Evolutionary conservation across 2,797 vertebrate species (phyloP).

Genomic region (Danionella dracula): DNA sequence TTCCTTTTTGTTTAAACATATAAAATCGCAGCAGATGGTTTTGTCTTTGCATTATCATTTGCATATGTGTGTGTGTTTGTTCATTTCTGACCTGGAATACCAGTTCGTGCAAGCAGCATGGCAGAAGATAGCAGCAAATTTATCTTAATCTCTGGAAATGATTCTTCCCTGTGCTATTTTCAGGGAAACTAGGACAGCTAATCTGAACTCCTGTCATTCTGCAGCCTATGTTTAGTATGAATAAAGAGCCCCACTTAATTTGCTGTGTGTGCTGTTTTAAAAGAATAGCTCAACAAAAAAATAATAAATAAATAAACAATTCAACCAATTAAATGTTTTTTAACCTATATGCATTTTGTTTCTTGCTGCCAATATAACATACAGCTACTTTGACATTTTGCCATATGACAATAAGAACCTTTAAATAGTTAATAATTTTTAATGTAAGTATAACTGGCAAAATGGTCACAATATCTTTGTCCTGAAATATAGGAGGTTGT

Average conservation of each 20-base stretch:
- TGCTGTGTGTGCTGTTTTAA: slow-evolving; percentile 17
- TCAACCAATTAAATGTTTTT: too few species aligned
- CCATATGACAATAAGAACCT: too few species aligned
- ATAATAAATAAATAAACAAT: too few species aligned
- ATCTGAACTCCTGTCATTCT: slow-evolving; percentile 46
- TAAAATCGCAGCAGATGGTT: neutral
- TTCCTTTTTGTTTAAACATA: neutral
- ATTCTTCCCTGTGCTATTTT: slow-evolving; percentile 45
- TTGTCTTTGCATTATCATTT: too few species aligned
- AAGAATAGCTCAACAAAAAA: too few species aligned
- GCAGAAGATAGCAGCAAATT: slow-evolving; percentile 40
- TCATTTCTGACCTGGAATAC: slow-evolving; percentile 33
- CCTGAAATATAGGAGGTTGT: too few species aligned
- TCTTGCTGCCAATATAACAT: too few species aligned
- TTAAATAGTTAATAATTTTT: too few species aligned
- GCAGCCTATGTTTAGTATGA: slow-evolving; percentile 48
- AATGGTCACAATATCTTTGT: too few species aligned
- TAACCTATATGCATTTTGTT: too few species aligned
- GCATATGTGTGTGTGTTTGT: neutral
- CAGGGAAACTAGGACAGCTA: slow-evolving; percentile 41
- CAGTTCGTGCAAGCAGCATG: slow-evolving; percentile 34
- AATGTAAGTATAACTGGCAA: too few species aligned
- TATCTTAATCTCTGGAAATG: slow-evolving; percentile 53
- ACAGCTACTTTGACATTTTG: too few species aligned
- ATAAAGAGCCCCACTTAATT: slow-evolving; percentile 35